A percentile compares a stretch with the other conserved stretches of the same genome.
Conservation (phyloP, 2,888 invertebrate genomes). For the Leptopilina myrica region DNA sequence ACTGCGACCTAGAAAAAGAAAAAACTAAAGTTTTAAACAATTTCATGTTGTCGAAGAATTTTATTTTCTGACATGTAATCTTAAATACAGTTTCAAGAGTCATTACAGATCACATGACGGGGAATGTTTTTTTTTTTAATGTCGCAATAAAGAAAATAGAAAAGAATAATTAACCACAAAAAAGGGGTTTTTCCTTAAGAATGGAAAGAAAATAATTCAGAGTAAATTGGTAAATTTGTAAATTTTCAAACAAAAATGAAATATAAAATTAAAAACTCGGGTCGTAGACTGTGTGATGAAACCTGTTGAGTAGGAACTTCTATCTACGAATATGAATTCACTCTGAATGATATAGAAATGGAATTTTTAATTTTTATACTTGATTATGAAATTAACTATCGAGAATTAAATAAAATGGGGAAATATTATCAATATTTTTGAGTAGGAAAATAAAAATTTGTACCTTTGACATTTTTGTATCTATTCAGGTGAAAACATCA, state of each 20-base stretch:
- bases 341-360: no score
- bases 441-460: no score
- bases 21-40: conserved; percentile 42
- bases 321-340: not conserved
- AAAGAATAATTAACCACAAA: not conserved
- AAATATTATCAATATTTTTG: no score
- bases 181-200: no score
- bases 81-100: not conserved
- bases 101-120: not conserved
- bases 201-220: not conserved
- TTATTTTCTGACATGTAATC: not conserved
- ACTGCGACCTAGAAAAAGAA: conserved; percentile 52
- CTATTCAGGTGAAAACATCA: no score
- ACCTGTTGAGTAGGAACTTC: conserved; percentile 24
- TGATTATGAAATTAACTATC: no score
- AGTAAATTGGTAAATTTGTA: not conserved
- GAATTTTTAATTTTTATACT: no score
- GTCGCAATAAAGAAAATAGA: no score
- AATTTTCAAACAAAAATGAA: not conserved
- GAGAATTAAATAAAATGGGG: no score
- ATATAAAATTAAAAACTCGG: not conserved
- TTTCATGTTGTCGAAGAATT: not conserved
- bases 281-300: not conserved
- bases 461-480: no score
- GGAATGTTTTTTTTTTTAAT: no score